These are phyloP conservation scores for Brachirus orientalis DNA, from an alignment of 2,113 vertebrate species.

Conservation along the genomic window DNA sequence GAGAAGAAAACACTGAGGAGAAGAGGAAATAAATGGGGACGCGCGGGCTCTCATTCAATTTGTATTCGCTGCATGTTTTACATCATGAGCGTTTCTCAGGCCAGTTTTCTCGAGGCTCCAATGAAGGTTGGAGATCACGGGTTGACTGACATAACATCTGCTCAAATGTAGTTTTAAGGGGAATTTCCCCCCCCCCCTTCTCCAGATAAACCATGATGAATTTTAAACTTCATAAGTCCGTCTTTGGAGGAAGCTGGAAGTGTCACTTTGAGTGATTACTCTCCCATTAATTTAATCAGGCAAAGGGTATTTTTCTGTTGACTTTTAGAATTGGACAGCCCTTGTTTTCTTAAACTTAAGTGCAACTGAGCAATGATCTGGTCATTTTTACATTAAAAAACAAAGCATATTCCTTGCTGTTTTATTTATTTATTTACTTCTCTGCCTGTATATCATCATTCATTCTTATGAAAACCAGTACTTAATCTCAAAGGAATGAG, in stretches of 20 bases:
- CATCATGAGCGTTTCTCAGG: neutral
- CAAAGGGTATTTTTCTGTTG: conserved; percentile 7
- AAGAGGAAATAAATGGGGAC: neutral
- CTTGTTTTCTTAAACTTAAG: neutral
- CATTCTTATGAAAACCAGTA: no score
- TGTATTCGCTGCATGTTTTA: conserved; percentile 31
- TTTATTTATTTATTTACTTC: conserved; percentile 13
- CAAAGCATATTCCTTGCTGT: neutral
- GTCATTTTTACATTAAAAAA: neutral
- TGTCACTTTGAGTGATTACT: conserved; percentile 7
- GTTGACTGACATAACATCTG: conserved; percentile 22
- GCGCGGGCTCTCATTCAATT: neutral
- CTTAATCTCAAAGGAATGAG: conserved; percentile 39
- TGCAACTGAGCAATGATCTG: neutral
- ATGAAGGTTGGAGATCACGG: conserved; percentile 31
- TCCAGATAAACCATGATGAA: conserved; percentile 6
- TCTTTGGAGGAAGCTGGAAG: conserved; percentile 4
- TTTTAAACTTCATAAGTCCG: conserved; percentile 4
- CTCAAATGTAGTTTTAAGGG: conserved; percentile 1
- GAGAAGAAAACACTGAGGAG: conserved; percentile 34
- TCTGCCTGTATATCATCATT: no score
- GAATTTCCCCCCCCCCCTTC: neutral
- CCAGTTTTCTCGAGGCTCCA: conserved; percentile 15
- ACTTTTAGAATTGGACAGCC: neutral
- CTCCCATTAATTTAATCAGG: conserved; percentile 5